A percentile compares a stretch with the other conserved stretches of the same genome.
Conservation (phyloP, 2,113 vertebrate genomes). For the Muntiacus muntjak region DNA sequence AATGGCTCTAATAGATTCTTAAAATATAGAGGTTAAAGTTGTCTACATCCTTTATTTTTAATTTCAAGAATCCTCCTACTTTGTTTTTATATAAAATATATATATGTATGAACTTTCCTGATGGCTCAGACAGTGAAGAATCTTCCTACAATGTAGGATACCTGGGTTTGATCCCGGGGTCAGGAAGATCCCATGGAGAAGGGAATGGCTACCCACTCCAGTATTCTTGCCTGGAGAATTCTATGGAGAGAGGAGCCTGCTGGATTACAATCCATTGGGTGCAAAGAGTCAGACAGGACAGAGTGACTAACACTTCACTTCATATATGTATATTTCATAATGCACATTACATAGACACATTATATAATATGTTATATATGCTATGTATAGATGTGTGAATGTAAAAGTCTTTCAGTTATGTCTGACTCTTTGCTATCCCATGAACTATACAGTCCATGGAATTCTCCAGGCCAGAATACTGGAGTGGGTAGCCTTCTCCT, state of each 20-base stretch:
- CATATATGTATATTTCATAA: not conserved
- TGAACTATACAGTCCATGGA: not conserved
- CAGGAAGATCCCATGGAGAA: not conserved
- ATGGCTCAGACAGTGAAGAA: not conserved
- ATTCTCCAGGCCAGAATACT: not conserved
- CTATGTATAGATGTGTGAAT: not conserved
- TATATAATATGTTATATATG: not conserved
- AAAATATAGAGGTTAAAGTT: not conserved
- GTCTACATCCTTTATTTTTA: not conserved
- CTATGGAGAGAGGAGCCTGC: not conserved
- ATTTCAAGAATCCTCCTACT: not conserved
- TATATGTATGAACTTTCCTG: not conserved
- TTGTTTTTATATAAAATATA: not conserved
- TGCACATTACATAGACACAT: not conserved
- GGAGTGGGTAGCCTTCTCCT: not conserved
- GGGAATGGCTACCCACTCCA: not conserved
- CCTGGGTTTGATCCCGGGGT: not conserved
- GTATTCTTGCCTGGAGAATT: not conserved
- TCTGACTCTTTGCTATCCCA: fast-evolving
- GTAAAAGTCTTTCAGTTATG: not conserved
- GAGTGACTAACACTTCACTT: not conserved
- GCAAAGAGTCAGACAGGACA: not conserved
- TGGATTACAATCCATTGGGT: not conserved
- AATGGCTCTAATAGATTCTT: not conserved
- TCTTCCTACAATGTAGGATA: not conserved